Base-by-base conservation (phyloP, 2,888 invertebrate species). In the Allygus modestus region DNA sequence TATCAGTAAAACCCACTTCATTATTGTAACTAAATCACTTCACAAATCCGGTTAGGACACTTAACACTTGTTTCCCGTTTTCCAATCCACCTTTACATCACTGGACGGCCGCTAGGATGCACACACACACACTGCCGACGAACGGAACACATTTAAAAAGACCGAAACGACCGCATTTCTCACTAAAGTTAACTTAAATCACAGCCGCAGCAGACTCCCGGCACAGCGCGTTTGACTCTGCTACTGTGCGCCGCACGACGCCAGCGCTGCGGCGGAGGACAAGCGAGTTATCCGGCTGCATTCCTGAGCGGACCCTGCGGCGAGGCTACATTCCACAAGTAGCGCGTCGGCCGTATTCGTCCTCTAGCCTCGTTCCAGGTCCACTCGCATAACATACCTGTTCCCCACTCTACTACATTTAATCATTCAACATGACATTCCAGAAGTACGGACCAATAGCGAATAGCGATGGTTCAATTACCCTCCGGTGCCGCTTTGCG, bases 341-440 rank as follows among this genome's bases (percentile, higher is more conserved):
- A 77, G 43, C 75, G 82, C 58, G 77, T 75, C 79, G 43, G 82
- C 75, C 82, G 71, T 43, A 73, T 77, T 37, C 61, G 82, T 81
- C 84, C 75, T 61, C 84, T 82, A 84, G 84, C 82, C 84, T 84
- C 84, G 61, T 75, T 81, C 84, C 73, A 81, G 85, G 85, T 81
- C 84, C 82, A 79, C 71, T 81, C 77, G 84, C 84, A 85, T 85
- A 84, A 82, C 84, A 85, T 86, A 86, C 84, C 86, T 81, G 83
- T 82, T 84, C 84, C 85, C 86, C 86, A 73, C 84, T 82, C 73
- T 54, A 41, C 83, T 58, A 82, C 77, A 81, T 85, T 77, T 84
- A 84, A 86, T 86, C 84, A 86, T 86, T 86, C 86, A 84, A 85
- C 83, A 81, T 84, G 81, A 82, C 86, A 86, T 86, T 86, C 86